Evolutionary conservation across 1,140 invertebrate genomes (phyloP).

Genomic region (Ptiloglossa arizonensis): DNA sequence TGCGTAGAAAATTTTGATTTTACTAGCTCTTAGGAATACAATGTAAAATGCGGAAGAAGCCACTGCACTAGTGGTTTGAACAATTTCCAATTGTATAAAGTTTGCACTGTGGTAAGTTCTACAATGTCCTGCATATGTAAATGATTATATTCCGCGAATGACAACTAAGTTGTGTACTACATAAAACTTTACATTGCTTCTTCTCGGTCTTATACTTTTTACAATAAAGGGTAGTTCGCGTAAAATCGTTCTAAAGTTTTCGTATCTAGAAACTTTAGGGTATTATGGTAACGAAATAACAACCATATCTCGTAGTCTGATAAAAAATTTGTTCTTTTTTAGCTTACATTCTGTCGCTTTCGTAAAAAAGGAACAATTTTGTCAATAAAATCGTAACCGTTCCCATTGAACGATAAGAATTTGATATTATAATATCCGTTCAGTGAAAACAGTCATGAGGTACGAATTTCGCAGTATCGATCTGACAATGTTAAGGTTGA

Average conservation of each 20-base stretch:
- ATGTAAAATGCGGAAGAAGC: neutral
- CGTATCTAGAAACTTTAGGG: neutral
- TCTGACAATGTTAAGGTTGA: no score
- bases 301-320: neutral
- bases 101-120: neutral
- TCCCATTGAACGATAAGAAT: no score
- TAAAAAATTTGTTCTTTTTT: neutral
- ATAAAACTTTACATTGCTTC: neutral
- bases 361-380: neutral
- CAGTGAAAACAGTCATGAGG: no score
- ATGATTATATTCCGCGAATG: neutral
- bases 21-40: neutral
- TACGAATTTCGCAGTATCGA: no score
- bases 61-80: neutral
- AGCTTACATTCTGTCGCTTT: neutral
- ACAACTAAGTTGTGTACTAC: neutral
- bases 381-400: no score
- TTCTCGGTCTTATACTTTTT: slow-evolving; percentile 1
- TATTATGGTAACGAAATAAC: neutral
- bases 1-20: neutral
- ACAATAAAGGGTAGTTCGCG: neutral
- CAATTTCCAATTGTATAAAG: neutral
- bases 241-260: neutral
- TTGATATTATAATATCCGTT: no score
- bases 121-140: neutral